Percentiles rank a stretch among this genome's conserved stretches.
Evolutionary conservation across 2,797 vertebrate genomes (phyloP).

Genomic region (Microchirus variegatus): DNA sequence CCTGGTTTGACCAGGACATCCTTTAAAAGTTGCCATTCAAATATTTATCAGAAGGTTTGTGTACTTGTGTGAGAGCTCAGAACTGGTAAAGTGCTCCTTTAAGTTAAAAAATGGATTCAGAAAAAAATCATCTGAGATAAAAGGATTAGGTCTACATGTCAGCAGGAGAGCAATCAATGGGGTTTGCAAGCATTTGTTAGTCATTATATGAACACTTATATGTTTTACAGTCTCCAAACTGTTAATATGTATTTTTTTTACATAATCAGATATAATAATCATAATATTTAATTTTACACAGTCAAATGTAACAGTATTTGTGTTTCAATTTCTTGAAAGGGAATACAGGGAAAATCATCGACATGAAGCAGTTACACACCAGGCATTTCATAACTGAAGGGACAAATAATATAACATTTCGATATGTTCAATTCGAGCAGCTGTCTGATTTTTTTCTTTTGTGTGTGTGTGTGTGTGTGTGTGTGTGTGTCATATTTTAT

Average conservation of each 20-base stretch:
- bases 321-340: too few species aligned
- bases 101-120: not conserved
- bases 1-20: too few species aligned
- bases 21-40: too few species aligned
- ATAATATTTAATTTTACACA: too few species aligned
- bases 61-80: too few species aligned
- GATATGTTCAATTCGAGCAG: not conserved
- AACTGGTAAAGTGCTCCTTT: not conserved
- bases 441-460: slow-evolving; percentile 1
- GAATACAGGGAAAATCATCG: too few species aligned
- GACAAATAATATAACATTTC: too few species aligned
- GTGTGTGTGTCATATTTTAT: not conserved
- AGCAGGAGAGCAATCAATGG: slow-evolving; percentile 1
- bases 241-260: not conserved
- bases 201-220: not conserved
- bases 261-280: not conserved
- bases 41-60: too few species aligned
- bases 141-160: not conserved
- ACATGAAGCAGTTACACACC: too few species aligned
- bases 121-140: slow-evolving; percentile 8
- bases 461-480: not conserved
- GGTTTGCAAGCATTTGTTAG: not conserved
- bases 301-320: too few species aligned
- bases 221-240: not conserved
- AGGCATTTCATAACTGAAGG: too few species aligned